These are phyloP conservation scores for Zaprionus lineosus DNA, from an alignment of 2,888 invertebrate species.

Conservation along the genomic window DNA sequence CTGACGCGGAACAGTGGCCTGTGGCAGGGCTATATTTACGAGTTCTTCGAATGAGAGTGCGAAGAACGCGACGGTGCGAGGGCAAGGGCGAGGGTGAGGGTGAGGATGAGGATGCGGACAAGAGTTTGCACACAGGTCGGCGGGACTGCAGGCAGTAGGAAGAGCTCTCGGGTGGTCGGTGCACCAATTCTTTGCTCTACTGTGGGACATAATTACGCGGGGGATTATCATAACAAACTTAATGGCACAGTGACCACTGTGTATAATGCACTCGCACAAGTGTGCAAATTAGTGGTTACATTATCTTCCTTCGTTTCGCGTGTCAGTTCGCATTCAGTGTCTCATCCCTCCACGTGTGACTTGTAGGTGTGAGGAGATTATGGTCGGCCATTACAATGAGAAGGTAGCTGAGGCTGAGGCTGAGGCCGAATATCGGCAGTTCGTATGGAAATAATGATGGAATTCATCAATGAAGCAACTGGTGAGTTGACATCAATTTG, in stretches of 20 bases:
- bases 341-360: constrained; percentile 16
- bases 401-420: constrained; percentile 21
- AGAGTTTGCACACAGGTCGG: no score
- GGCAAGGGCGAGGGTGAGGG: not conserved
- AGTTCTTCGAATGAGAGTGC: constrained; percentile 36
- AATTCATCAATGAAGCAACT: no score
- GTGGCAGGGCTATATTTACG: constrained; percentile 50
- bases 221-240: constrained; percentile 50
- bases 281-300: not conserved
- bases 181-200: constrained; percentile 23
- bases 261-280: constrained; percentile 7
- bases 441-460: no score
- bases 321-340: constrained; percentile 4
- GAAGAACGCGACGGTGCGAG: not conserved
- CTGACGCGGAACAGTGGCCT: constrained; percentile 33
- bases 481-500: no score
- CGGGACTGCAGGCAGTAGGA: not conserved
- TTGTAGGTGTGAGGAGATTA: constrained; percentile 18
- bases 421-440: no score
- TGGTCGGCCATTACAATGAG: constrained; percentile 12
- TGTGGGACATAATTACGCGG: constrained; percentile 51
- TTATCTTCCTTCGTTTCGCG: constrained; percentile 12
- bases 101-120: not conserved
- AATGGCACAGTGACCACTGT: constrained; percentile 38
- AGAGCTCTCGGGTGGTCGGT: not conserved